These are phyloP conservation scores for Heliconius congener DNA, from an alignment of 1,140 invertebrate species.

Conservation along the genomic window DNA sequence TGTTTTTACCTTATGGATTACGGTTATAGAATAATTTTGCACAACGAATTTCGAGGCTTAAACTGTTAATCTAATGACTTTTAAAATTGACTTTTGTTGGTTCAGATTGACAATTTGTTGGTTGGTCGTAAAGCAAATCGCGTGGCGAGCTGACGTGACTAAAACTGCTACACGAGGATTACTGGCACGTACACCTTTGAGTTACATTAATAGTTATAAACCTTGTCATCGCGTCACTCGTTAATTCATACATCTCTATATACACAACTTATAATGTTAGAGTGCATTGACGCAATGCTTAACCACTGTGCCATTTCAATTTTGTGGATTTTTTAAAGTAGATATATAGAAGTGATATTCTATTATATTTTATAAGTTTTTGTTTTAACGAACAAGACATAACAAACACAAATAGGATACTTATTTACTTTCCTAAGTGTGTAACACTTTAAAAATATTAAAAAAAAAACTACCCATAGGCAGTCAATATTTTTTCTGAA, in stretches of 20 bases:
- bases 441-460: too few relatives aligned
- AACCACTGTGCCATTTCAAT: too few relatives aligned
- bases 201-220: slow-evolving; percentile 56
- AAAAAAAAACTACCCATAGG: too few relatives aligned
- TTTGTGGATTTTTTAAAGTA: not conserved
- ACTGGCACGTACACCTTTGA: slow-evolving; percentile 59
- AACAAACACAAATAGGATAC: too few relatives aligned
- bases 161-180: slow-evolving; percentile 52
- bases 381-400: too few relatives aligned
- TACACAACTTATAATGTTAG: slow-evolving; percentile 44
- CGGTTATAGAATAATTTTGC: slow-evolving; percentile 39
- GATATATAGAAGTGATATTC: too few relatives aligned
- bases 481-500: too few relatives aligned
- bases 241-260: slow-evolving; percentile 57
- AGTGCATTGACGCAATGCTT: not conserved
- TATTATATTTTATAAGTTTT: too few relatives aligned
- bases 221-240: slow-evolving; percentile 67
- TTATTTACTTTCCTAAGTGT: too few relatives aligned
- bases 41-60: slow-evolving; percentile 50
- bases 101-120: slow-evolving; percentile 44
- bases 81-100: slow-evolving; percentile 71
- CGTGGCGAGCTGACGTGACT: slow-evolving; percentile 60
- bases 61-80: slow-evolving; percentile 65
- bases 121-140: slow-evolving; percentile 52
- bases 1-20: slow-evolving; percentile 13